Evolutionary conservation across 2,797 vertebrate species (phyloP).

Genomic region (Lateolabrax maculatus): DNA sequence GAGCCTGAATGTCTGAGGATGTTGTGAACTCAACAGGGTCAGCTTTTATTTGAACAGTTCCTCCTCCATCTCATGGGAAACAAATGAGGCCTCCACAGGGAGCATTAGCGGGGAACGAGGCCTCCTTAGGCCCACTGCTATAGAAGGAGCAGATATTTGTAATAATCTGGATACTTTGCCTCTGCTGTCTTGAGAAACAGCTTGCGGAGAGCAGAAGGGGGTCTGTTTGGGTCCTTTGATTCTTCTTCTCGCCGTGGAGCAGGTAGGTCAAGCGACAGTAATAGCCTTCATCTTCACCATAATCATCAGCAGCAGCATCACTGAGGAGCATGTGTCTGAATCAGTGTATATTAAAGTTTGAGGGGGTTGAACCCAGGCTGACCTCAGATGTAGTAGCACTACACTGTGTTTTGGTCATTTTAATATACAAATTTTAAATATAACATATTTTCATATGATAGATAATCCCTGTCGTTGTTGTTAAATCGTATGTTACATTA

Average conservation of each 20-base stretch:
- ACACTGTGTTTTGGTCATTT: background rate
- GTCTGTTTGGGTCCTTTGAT: constrained; percentile 69
- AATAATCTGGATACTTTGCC: constrained; percentile 47
- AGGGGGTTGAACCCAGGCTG: constrained; percentile 43
- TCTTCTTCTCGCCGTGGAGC: constrained; percentile 54
- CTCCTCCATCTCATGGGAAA: constrained; percentile 44
- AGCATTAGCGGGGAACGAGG: constrained; percentile 32
- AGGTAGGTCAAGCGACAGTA: constrained; percentile 76
- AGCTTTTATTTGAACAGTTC: constrained; percentile 43
- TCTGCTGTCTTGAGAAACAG: constrained; percentile 50
- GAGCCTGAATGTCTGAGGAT: constrained; percentile 49
- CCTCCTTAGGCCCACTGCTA: constrained; percentile 11
- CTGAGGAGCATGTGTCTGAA: constrained; percentile 56
- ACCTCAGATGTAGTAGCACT: constrained; percentile 18
- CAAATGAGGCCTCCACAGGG: constrained; percentile 56
- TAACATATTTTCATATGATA: background rate
- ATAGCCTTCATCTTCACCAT: constrained; percentile 77
- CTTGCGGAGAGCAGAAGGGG: constrained; percentile 36
- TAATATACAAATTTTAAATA: background rate
- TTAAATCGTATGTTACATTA: background rate
- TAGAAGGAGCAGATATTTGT: constrained; percentile 37
- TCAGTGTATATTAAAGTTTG: constrained; percentile 29
- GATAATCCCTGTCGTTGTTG: background rate
- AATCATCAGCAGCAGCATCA: constrained; percentile 57
- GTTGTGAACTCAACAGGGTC: constrained; percentile 43